Conservation (phyloP, 2,888 invertebrate species). For the Ischnus inquisitorius region DNA sequence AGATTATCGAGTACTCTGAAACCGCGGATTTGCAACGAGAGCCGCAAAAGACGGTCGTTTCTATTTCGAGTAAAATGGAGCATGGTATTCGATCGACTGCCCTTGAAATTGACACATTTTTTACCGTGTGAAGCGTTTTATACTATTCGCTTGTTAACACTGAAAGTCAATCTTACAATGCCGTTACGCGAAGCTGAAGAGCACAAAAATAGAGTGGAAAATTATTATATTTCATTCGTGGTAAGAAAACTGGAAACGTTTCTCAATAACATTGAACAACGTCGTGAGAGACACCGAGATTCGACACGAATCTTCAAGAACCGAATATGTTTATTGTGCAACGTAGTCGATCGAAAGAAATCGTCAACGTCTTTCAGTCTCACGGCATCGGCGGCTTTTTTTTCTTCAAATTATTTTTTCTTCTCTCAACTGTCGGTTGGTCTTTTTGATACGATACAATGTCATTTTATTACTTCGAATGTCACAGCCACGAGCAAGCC, state of each 20-base stretch:
- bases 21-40: not conserved
- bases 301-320: not conserved
- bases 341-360: not conserved
- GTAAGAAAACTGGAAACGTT: not conserved
- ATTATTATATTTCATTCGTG: not conserved
- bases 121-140: not conserved
- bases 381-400: not conserved
- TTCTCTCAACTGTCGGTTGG: too few relatives aligned
- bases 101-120: not conserved
- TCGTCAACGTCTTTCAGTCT: not conserved
- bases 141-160: not conserved
- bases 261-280: not conserved
- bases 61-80: not conserved
- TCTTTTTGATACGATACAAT: too few relatives aligned
- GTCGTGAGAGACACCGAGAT: not conserved
- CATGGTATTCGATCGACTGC: not conserved
- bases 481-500: too few relatives aligned
- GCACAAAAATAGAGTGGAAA: not conserved
- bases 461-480: too few relatives aligned
- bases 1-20: conserved; percentile 24
- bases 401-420: not conserved
- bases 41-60: not conserved
- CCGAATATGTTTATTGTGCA: not conserved
- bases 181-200: not conserved
- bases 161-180: not conserved